Evolutionary conservation across 2,888 invertebrate species (phyloP), one percentile per base, ranked within the genome.

Genomic region (Prosapia bicincta): DNA sequence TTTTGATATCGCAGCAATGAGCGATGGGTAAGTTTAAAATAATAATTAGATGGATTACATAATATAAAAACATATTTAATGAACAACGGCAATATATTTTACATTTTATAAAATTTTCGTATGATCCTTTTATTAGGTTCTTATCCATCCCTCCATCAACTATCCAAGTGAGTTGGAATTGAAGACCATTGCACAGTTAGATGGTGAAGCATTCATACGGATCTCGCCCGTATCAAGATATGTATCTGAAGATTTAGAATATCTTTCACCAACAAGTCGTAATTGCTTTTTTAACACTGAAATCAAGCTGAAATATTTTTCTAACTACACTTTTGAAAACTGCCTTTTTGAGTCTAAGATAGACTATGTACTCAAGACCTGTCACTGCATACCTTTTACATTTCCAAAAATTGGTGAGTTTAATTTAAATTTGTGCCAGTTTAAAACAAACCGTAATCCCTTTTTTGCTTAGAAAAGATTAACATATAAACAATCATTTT

Each of bases 241-340:
- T 65, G 71, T 43, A 6, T 71, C 65, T 13, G 54, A 71, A 26
- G 54, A 71, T 20, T 26, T 71, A 20, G 26, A 54, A 43, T 43
- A 9, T n/a, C 15, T 71, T n/a, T 43, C 71, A 20, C 71, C 71
- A 13, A 43, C 28, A 7, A n/a, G 26, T 5, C 71, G 71, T 1
- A 43, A 71, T 20, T 71, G 71, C 13, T 71, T 71, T 28, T 71
- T 71, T 65, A 26, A 71, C n/a, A 54, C 43, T 23, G 71, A 71
- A 26, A 71, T 71, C 71, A n/a, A 32, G 65, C 71, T 71, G 26
- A 71, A 71, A 26, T 54, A 71, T 28, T 71, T 71, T 13, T 43
- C 26, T 15, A 54, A 71, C 71, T 71, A 71, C 54, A 71, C 54
- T 28, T 71, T 71, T 65, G 65, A 71, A 28, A 71, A 71, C 71